Conservation (phyloP, 92 coral and sea anemone genomes). For the Siderastrea radians region DNA sequence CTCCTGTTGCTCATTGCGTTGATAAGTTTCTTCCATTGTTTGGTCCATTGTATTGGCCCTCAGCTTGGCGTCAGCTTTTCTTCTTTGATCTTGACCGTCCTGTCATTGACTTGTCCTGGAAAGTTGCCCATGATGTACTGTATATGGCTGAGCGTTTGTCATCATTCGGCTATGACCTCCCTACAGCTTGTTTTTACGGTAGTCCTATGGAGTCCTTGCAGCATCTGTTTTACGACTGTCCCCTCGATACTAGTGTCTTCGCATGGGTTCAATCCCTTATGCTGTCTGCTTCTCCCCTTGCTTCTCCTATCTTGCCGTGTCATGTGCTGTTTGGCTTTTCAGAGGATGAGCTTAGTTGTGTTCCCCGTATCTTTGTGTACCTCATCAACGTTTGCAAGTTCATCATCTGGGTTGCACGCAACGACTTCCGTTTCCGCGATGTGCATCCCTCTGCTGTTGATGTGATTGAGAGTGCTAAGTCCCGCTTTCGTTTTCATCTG, state of each 20-base stretch:
- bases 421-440: neutral
- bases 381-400: neutral
- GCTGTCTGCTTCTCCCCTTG: neutral
- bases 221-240: conserved; percentile 1
- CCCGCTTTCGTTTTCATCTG: neutral
- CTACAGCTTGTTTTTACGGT: neutral
- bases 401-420: neutral
- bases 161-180: neutral
- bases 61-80: neutral
- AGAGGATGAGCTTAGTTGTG: neutral
- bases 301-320: neutral
- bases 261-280: neutral
- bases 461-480: neutral
- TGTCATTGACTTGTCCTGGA: neutral
- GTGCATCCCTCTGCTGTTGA: neutral
- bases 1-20: neutral
- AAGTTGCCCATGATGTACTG: neutral
- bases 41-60: neutral
- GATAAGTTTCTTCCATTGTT: neutral
- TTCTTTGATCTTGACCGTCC: neutral
- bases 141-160: neutral
- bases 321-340: neutral
- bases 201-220: neutral
- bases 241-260: neutral
- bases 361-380: neutral